Percentiles rank a stretch among this genome's conserved stretches.
These are phyloP conservation scores for Hipparchia sbordonii DNA, from an alignment of 2,888 invertebrate species.

Conservation along the genomic window DNA sequence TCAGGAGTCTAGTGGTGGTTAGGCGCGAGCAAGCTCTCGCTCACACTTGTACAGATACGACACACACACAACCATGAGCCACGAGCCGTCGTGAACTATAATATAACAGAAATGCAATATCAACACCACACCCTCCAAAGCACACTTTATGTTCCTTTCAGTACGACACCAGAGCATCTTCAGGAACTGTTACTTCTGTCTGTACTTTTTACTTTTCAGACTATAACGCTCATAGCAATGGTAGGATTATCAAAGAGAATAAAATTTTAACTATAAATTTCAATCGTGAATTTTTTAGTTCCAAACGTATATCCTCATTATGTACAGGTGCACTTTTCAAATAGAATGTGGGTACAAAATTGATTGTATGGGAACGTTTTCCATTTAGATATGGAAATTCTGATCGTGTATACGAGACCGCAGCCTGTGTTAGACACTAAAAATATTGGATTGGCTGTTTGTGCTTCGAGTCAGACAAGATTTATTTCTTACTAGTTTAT, in stretches of 20 bases:
- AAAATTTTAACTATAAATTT: constrained; percentile 41
- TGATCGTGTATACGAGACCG: constrained; percentile 65
- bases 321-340: constrained; percentile 77
- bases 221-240: neutral
- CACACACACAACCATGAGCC: too few species aligned
- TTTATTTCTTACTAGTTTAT: neutral
- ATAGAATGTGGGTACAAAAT: constrained; percentile 75
- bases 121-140: too few species aligned
- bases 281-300: constrained; percentile 55
- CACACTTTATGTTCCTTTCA: too few species aligned
- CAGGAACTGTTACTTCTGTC: too few species aligned
- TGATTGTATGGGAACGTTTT: constrained; percentile 77
- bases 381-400: constrained; percentile 81
- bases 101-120: too few species aligned
- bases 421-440: constrained; percentile 51
- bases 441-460: constrained; percentile 49
- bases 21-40: too few species aligned
- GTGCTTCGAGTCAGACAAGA: neutral
- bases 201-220: too few species aligned
- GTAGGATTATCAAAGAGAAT: neutral
- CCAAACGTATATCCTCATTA: constrained; percentile 59
- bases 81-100: too few species aligned
- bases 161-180: too few species aligned
- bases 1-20: too few species aligned
- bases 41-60: too few species aligned